phyloP scores from a whole-genome alignment of 2,113 vertebrate species.

The Ophthalmolycus amberensis region DNA sequence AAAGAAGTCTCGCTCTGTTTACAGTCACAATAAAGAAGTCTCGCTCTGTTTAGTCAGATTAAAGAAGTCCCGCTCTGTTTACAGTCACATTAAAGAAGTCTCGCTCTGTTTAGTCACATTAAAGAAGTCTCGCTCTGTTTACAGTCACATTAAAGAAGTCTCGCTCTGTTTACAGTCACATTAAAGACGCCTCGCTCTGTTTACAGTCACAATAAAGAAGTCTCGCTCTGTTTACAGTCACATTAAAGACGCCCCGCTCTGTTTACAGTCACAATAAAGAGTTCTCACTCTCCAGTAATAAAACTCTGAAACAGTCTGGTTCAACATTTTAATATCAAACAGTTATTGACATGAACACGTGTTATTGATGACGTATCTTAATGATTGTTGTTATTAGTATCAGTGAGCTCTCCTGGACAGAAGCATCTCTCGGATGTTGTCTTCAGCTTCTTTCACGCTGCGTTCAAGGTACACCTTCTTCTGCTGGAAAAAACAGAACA shows the following conservation, averaged over 20 bases:
- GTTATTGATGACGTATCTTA: not conserved
- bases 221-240: too few species aligned
- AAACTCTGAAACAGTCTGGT: not conserved
- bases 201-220: too few species aligned
- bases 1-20: too few species aligned
- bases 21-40: too few species aligned
- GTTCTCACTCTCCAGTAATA: not conserved
- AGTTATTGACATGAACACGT: not conserved
- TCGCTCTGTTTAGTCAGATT: too few species aligned
- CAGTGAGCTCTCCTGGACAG: slow-evolving; percentile 88
- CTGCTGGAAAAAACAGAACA: slow-evolving; percentile 84
- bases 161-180: too few species aligned
- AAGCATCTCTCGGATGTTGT: slow-evolving; percentile 97
- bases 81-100: too few species aligned
- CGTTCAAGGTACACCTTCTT: slow-evolving; percentile 95
- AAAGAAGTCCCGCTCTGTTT: too few species aligned
- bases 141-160: too few species aligned
- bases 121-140: too few species aligned
- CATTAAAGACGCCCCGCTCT: not conserved
- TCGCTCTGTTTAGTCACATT: too few species aligned
- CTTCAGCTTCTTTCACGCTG: slow-evolving; percentile 95
- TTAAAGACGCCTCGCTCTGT: too few species aligned
- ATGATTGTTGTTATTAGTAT: not conserved
- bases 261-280: not conserved
- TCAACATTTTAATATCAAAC: slow-evolving; percentile 31